Conservation (phyloP, 2,888 invertebrate genomes). For the Acanthosepion esculentum region DNA sequence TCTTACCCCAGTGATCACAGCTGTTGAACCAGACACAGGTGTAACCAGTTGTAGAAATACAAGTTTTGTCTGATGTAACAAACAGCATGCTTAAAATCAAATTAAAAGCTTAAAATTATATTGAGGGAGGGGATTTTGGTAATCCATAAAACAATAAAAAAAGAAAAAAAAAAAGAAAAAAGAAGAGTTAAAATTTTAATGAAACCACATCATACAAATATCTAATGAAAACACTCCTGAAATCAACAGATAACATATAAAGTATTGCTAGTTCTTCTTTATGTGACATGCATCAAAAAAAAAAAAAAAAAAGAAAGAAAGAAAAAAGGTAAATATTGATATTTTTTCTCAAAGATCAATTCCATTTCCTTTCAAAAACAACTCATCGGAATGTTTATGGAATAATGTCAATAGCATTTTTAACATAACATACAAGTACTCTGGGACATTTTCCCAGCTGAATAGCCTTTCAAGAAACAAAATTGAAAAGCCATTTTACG, state of each 20-base stretch:
- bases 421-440: conserved; percentile 1
- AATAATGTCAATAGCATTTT: conserved; percentile 12
- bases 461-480: not conserved
- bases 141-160: too few relatives aligned
- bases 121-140: too few relatives aligned
- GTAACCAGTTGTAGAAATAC: not conserved
- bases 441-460: not conserved
- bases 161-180: too few relatives aligned
- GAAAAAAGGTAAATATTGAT: not conserved
- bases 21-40: not conserved
- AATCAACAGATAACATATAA: not conserved
- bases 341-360: not conserved
- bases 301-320: not conserved
- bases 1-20: too few relatives aligned
- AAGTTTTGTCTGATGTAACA: not conserved
- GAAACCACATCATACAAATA: not conserved
- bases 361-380: conserved; percentile 13
- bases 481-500: conserved; percentile 1
- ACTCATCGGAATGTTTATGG: conserved; percentile 1
- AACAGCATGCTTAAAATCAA: not conserved
- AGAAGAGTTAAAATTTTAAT: not conserved
- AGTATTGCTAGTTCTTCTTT: not conserved
- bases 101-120: too few relatives aligned
- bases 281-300: not conserved
- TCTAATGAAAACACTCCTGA: not conserved